Conservation (phyloP, 1,140 invertebrate genomes). For the Andricus grossulariae region DNA sequence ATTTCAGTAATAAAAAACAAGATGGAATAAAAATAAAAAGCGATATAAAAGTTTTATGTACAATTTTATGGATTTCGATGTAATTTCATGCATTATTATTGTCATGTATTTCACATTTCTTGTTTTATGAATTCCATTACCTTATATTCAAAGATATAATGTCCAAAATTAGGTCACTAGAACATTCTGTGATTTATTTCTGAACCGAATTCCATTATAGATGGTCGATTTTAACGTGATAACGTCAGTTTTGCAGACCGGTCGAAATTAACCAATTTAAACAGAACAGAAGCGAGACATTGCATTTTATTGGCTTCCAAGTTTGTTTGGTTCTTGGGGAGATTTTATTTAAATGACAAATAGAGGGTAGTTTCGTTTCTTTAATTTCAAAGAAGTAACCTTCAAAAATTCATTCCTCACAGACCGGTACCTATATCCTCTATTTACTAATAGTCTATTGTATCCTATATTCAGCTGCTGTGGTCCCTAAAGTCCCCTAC, state of each 20-base stretch:
- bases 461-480: too few species aligned
- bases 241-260: background rate
- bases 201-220: background rate
- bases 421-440: too few species aligned
- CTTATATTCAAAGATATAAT: background rate
- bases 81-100: conserved; percentile 4
- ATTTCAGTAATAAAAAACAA: background rate
- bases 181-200: conserved; percentile 1
- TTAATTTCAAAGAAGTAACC: too few species aligned
- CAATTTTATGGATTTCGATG: conserved; percentile 2
- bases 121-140: background rate
- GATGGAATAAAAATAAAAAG: background rate
- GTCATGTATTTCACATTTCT: background rate
- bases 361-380: too few species aligned
- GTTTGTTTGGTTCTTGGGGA: too few species aligned
- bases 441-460: too few species aligned
- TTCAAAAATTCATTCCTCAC: too few species aligned
- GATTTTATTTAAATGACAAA: too few species aligned
- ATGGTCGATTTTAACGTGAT: background rate
- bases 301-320: too few species aligned
- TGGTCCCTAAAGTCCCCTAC: too few species aligned
- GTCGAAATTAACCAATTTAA: too few species aligned
- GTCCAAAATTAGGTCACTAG: conserved; percentile 9
- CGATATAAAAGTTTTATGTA: background rate
- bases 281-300: too few species aligned